Percentiles rank a stretch among this genome's conserved stretches.
Conservation (phyloP, 2,888 invertebrate species). For the Lacanobia wlatinum region DNA sequence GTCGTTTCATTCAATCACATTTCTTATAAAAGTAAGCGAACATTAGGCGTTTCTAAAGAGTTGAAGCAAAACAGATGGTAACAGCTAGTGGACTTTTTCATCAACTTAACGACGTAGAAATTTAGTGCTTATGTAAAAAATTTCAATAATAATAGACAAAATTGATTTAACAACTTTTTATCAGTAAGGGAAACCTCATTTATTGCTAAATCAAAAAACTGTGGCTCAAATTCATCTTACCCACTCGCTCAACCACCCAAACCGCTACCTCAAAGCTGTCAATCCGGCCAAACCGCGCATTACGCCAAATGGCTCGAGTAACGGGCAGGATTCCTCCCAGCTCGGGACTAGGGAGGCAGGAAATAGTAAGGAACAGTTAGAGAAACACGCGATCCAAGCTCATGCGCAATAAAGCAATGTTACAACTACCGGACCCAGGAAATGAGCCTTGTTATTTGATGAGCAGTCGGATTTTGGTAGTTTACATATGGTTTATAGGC, state of each 20-base stretch:
- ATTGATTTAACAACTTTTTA: background rate
- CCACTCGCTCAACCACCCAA: slow-evolving; percentile 28
- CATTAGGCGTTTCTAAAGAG: too few species aligned
- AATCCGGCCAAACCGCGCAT: slow-evolving; percentile 89
- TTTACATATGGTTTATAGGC: slow-evolving; percentile 55
- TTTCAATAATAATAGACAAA: background rate
- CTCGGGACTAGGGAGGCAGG: slow-evolving; percentile 70
- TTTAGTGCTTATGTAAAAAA: background rate
- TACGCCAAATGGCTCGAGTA: slow-evolving; percentile 89
- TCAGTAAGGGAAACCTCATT: background rate
- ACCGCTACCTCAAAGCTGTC: slow-evolving; percentile 76
- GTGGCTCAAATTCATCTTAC: background rate
- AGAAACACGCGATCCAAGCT: slow-evolving; percentile 73
- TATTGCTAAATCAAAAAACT: background rate
- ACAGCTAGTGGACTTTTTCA: too few species aligned
- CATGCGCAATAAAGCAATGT: slow-evolving; percentile 89
- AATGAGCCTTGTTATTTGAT: slow-evolving; percentile 85
- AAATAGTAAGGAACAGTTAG: slow-evolving; percentile 82
- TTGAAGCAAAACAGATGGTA: too few species aligned
- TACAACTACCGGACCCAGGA: slow-evolving; percentile 75
- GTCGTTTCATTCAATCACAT: too few species aligned
- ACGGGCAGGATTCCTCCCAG: slow-evolving; percentile 71
- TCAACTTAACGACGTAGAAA: too few species aligned
- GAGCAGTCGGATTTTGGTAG: slow-evolving; percentile 61
- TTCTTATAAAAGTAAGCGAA: too few species aligned